A percentile compares a stretch with the other conserved stretches of the same genome.
phyloP scores from a whole-genome alignment of 2,113 vertebrate species.

The Actinemys pallida region DNA sequence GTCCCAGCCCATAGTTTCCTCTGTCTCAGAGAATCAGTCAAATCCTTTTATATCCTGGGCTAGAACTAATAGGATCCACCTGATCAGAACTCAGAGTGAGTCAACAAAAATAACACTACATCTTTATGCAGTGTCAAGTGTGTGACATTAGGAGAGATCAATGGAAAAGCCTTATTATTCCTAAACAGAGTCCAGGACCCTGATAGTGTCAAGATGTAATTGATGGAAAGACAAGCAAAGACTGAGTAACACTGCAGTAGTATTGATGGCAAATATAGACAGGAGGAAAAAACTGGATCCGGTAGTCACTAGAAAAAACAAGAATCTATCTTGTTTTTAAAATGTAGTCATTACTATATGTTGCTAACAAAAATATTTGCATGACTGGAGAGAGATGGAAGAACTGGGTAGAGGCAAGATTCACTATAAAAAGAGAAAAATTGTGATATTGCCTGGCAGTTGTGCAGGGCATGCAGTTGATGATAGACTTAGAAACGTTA shows the following conservation, averaged over 20 bases:
- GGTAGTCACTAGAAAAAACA: constrained; percentile 34
- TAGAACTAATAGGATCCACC: background rate
- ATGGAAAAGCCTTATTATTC: fast-evolving
- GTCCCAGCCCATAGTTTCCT: background rate
- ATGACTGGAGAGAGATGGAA: constrained; percentile 35
- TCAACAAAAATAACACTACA: background rate
- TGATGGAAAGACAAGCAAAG: background rate
- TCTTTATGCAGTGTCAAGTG: background rate
- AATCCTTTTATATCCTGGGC: background rate
- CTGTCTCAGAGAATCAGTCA: background rate
- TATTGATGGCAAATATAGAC: background rate
- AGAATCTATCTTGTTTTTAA: constrained; percentile 21
- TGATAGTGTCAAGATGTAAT: background rate
- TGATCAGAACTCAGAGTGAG: background rate
- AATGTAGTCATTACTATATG: constrained; percentile 42
- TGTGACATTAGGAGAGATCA: constrained; percentile 1
- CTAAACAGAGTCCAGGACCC: background rate
- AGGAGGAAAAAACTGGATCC: constrained; percentile 11
- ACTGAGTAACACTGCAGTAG: background rate
- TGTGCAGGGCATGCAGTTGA: constrained; percentile 26
- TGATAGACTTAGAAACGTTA: constrained; percentile 16
- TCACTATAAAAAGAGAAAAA: constrained; percentile 61
- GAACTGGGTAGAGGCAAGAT: constrained; percentile 58
- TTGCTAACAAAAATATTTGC: constrained; percentile 35
- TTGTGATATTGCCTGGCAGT: constrained; percentile 64